Conservation (phyloP, 2,797 vertebrate genomes). For the Botia kubotai region DNA sequence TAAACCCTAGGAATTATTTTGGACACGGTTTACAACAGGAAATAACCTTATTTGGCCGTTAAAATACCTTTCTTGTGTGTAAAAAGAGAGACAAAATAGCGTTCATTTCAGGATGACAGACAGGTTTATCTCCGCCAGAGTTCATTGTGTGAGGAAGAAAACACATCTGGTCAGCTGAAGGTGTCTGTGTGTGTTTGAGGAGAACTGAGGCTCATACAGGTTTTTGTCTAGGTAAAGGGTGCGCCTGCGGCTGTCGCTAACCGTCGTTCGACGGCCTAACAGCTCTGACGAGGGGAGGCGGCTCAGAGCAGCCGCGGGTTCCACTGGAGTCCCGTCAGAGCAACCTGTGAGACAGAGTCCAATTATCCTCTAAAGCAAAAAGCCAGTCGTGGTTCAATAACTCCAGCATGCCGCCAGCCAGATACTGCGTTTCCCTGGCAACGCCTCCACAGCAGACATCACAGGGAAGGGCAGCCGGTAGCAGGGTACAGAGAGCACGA, state of each 20-base stretch:
- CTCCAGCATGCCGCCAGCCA: conserved; percentile 93
- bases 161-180: conserved; percentile 38
- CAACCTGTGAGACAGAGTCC: conserved; percentile 94
- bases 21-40: background rate
- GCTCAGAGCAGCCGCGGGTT: conserved; percentile 88
- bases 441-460: conserved; percentile 84
- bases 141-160: conserved; percentile 51
- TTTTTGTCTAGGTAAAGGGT: conserved; percentile 30
- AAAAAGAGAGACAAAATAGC: conserved; percentile 13
- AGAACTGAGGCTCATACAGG: conserved; percentile 32
- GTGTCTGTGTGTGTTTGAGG: conserved; percentile 18
- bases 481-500: conserved; percentile 33
- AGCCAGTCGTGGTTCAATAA: conserved; percentile 97
- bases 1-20: background rate
- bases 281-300: conserved; percentile 82
- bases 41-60: background rate
- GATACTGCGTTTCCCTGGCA: conserved; percentile 94
- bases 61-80: background rate
- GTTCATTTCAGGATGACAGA: conserved; percentile 51
- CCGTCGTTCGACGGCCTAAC: conserved; percentile 82
- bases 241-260: background rate
- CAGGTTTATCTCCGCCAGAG: conserved; percentile 50
- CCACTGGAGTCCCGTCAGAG: conserved; percentile 87
- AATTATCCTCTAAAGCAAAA: conserved; percentile 95
- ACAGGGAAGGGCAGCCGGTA: conserved; percentile 70